Evolutionary conservation across 2,113 vertebrate species (phyloP), one percentile per base, ranked within the genome.

Genomic region (Plectropomus leopardus): DNA sequence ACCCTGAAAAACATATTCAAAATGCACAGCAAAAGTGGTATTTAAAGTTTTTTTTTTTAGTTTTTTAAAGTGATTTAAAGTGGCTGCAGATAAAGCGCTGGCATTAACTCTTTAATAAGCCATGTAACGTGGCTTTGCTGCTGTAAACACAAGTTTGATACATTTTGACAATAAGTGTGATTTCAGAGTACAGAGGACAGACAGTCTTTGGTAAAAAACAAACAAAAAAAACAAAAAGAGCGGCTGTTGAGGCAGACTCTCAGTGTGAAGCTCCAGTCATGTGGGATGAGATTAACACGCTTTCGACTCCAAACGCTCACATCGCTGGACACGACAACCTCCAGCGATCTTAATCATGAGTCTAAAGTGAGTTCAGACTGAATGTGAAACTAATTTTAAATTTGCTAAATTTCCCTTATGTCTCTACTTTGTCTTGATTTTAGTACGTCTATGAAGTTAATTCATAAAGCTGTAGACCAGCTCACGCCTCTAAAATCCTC

Each of bases 201-300:
- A 16, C 4, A 51, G 2, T 36, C 63, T 74, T 80, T 74, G 54
- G 60, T 32, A 44, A 17, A 34, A 13, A 80, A 73, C 24, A 7
- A 40, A 10, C 34, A 36, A 36, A n/a, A n/a, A n/a, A n/a, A n/a
- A n/a, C 34, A 44, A 14, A 14, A 11, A 26, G 28, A 44, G 34
- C 66, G 55, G 58, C n/a, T 1, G 15, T 61, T 63, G 34, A 71
- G 48, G 14, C 76, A n/a, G 67, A 64, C 65, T 69, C 75, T 78
- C 64, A 32, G 75, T 24, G 32, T 30, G 64, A 60, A 9, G 64
- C 28, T 51, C 7, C 1, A 47, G 21, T 23, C 21, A 5, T n/a
- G 64, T 48, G 28, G 45, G 45, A 67, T 47, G 61, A 40, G 19
- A 60, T 55, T 45, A 32, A 9, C 50, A 15, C n/a, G 59, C 24